These are phyloP conservation scores for Anarsia innoxiella DNA, from an alignment of 2,888 invertebrate genomes.

Conservation along the genomic window DNA sequence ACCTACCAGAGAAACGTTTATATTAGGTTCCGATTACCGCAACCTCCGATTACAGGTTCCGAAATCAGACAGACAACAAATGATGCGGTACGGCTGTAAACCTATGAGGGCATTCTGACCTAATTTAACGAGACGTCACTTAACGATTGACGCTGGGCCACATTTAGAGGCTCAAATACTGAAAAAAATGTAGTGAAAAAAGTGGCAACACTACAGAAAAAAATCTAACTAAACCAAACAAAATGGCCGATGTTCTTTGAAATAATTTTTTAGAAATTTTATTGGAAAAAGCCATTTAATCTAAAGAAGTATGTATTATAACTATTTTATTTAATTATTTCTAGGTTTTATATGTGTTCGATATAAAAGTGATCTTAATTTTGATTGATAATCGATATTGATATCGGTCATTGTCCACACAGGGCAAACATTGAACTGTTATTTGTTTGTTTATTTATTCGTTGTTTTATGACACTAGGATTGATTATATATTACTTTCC, in stretches of 20 bases:
- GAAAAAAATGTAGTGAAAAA: no score
- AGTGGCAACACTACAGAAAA: slow-evolving; percentile 17
- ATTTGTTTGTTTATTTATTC: slow-evolving; percentile 21
- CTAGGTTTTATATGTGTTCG: no score
- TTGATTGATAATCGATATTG: neutral
- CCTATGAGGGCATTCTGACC: no score
- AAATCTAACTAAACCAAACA: slow-evolving; percentile 42
- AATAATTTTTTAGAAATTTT: slow-evolving; percentile 40
- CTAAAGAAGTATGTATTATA: slow-evolving; percentile 8
- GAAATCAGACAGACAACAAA: no score
- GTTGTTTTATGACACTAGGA: slow-evolving; percentile 9
- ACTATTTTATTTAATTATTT: neutral
- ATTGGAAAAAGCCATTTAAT: slow-evolving; percentile 26
- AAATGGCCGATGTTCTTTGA: slow-evolving; percentile 55
- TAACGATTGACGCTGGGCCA: no score
- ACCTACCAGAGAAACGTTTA: no score
- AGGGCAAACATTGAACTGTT: slow-evolving; percentile 6
- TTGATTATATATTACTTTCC: slow-evolving; percentile 2
- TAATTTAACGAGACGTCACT: no score
- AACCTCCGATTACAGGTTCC: no score
- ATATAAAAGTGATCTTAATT: no score
- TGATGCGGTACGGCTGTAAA: no score
- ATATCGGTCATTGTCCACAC: slow-evolving; percentile 4
- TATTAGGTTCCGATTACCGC: no score
- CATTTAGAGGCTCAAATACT: no score